These are phyloP conservation scores for Menidia menidia DNA, from an alignment of 2,797 vertebrate species.

Conservation along the genomic window DNA sequence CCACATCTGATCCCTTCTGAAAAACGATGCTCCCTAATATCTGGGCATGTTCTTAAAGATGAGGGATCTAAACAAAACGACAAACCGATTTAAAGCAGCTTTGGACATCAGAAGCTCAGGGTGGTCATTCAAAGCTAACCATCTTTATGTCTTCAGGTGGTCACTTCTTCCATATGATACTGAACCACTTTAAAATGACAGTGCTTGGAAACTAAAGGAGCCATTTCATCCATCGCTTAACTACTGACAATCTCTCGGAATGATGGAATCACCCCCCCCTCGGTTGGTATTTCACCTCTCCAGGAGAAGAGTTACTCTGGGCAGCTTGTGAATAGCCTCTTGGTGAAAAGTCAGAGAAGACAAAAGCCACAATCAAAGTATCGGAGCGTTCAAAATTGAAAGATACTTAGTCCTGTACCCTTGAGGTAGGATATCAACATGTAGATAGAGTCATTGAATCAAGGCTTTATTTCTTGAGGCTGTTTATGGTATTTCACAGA, in stretches of 20 bases:
- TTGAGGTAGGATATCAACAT: too few species aligned
- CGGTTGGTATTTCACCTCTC: too few species aligned
- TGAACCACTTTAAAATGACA: conserved; percentile 14
- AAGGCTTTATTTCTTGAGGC: too few species aligned
- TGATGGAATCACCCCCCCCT: too few species aligned
- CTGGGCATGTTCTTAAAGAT: conserved; percentile 23
- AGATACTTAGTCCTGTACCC: too few species aligned
- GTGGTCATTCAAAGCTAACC: conserved; percentile 5
- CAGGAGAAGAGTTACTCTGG: too few species aligned
- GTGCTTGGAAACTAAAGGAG: neutral
- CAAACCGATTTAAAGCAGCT: neutral
- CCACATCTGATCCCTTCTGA: conserved; percentile 25
- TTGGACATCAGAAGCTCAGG: neutral
- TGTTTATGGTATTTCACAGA: too few species aligned
- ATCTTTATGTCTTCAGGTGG: neutral
- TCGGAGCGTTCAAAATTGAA: too few species aligned
- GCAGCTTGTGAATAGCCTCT: too few species aligned
- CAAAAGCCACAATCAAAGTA: too few species aligned
- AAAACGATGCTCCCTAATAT: conserved; percentile 18
- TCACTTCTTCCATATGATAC: neutral
- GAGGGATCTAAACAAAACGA: neutral
- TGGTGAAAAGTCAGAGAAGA: too few species aligned
- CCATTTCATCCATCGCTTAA: neutral
- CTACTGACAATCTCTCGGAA: conserved; percentile 3
- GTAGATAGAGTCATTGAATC: too few species aligned